phyloP scores from a whole-genome alignment of 1,140 invertebrate genomes.

The Zaprionus camerounensis region DNA sequence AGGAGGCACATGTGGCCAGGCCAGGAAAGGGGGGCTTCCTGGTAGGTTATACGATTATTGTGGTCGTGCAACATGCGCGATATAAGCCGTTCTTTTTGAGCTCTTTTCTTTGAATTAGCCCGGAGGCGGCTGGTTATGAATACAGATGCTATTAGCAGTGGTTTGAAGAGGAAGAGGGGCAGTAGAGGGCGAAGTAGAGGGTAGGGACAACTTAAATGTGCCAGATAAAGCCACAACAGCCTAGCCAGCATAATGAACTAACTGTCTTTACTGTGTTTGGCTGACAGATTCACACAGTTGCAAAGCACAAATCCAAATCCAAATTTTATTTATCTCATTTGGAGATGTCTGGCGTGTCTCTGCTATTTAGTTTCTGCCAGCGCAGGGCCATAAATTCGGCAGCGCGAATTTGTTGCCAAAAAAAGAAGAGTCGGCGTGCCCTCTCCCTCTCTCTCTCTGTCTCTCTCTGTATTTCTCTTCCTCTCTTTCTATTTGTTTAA shows the following conservation, averaged over 20 bases:
- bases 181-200: no score
- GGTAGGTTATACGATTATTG: constrained; percentile 10
- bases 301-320: not conserved
- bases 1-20: constrained; percentile 19
- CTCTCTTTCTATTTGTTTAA: constrained; percentile 10
- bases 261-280: not conserved
- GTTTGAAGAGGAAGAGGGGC: not conserved
- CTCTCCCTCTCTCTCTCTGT: not conserved
- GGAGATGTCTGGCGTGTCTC: not conserved
- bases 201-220: not conserved
- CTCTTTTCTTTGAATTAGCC: constrained; percentile 5
- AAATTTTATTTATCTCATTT: constrained; percentile 1
- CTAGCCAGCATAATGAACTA: not conserved
- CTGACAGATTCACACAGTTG: not conserved
- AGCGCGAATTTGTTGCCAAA: constrained; percentile 24
- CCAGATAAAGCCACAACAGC: not conserved
- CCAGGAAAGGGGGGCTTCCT: no score
- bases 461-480: not conserved
- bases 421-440: not conserved
- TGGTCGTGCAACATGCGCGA: constrained; percentile 18
- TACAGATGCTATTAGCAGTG: constrained; percentile 21
- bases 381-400: not conserved
- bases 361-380: not conserved
- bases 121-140: constrained; percentile 14
- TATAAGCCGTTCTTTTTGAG: constrained; percentile 6